Evolutionary conservation across 2,888 invertebrate species (phyloP), one percentile per base, ranked within the genome.

Genomic region (Zaprionus lineosus): DNA sequence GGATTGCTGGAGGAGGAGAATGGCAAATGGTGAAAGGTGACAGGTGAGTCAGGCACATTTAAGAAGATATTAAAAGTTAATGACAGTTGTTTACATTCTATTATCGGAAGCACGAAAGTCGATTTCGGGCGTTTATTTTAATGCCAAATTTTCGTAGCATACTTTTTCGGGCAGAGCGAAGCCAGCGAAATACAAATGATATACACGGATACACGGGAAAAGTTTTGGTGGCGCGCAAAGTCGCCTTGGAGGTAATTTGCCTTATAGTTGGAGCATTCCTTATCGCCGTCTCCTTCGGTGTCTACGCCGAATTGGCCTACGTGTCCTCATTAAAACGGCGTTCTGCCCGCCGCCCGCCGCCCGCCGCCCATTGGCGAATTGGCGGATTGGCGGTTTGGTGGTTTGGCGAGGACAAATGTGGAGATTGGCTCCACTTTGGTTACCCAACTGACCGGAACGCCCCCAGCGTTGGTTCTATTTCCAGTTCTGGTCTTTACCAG

Each of bases 1-100:
- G 92, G 88, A 97, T 97, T 75, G 95, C 97, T 97, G 59, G 2
- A 59, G 29, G 5, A 93, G 11, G 91, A 91, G 68, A 51, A 46
- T 16, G 24, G 8, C 6, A 24, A 5, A 3, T 3, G 19, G 5
- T 19, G 19, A 19, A 19, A 19, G 19, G 5, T 19, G 19, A 5
- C 5, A 19, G 5, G 19, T 19, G 3, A 19, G 19, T 19, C 19
- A 19, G n/a, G n/a, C n/a, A 3, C 19, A 19, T 19, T 19, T 24
- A 2, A 4, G 6, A 24, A 24, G 6, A 24, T 8, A 24, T 24
- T 21, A 21, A 21, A 21, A 21, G 21, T 21, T 3, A 21, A 21
- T 7, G n/a, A n/a, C n/a, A n/a, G n/a, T n/a, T n/a, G n/a, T n/a
- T n/a, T 19, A 19, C 3, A 19, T 19, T 19, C 19, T 19, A n/a